Evolutionary conservation across 2,888 invertebrate species (phyloP).

Genomic region (Epirrita christyi): DNA sequence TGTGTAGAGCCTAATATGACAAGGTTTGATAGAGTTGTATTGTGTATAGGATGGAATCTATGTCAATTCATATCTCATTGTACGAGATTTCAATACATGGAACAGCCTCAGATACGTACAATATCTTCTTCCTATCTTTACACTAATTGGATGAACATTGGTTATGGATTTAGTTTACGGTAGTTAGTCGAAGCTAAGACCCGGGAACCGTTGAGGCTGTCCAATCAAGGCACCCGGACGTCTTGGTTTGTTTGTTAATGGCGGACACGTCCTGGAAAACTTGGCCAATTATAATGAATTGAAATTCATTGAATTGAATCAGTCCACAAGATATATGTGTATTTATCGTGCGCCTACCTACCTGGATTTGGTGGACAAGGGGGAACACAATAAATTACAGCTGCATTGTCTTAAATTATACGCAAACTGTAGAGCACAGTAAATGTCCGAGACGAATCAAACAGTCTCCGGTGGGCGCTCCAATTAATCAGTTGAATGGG

Average conservation of each 20-base stretch:
- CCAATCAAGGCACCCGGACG: background rate
- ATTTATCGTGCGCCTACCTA: background rate
- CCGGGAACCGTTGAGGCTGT: background rate
- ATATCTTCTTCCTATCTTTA: too few species aligned
- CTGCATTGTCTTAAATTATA: background rate
- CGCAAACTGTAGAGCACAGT: slow-evolving; percentile 19
- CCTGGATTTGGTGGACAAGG: too few species aligned
- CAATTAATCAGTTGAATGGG: slow-evolving; percentile 44
- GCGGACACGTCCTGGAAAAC: background rate
- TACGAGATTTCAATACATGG: background rate
- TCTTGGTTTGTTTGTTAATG: background rate
- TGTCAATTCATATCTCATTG: too few species aligned
- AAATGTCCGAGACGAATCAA: slow-evolving; percentile 29
- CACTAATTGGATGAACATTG: slow-evolving; percentile 11
- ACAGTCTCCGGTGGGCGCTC: slow-evolving; percentile 25
- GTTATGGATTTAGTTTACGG: slow-evolving; percentile 14
- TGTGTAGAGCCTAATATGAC: too few species aligned
- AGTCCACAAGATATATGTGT: too few species aligned
- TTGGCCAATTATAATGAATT: too few species aligned
- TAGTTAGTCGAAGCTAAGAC: background rate
- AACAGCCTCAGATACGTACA: background rate
- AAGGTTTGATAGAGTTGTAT: too few species aligned
- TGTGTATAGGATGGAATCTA: too few species aligned
- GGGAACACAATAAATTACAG: too few species aligned
- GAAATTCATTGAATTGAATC: too few species aligned